Percentiles rank a stretch among this genome's conserved stretches.
phyloP scores from a whole-genome alignment of 2,113 vertebrate species.

The Colinus virginianus region DNA sequence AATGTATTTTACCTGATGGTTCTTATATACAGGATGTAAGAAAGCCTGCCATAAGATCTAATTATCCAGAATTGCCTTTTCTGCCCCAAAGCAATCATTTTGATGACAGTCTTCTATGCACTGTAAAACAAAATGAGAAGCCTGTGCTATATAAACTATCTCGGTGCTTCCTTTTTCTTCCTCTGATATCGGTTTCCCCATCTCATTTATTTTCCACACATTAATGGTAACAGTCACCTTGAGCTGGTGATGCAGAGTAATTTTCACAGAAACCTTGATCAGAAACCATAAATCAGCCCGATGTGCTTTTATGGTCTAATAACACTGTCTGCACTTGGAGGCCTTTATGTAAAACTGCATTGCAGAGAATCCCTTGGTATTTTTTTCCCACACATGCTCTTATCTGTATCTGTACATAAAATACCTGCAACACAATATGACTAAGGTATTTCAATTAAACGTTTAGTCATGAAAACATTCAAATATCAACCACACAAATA shows the following conservation, averaged over 20 bases:
- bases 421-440: neutral
- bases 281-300: slow-evolving; percentile 89
- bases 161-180: slow-evolving; percentile 76
- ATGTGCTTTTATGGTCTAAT: slow-evolving; percentile 89
- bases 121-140: slow-evolving; percentile 84
- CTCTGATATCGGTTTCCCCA: slow-evolving; percentile 76
- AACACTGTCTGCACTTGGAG: slow-evolving; percentile 83
- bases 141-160: slow-evolving; percentile 79
- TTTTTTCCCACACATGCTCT: slow-evolving; percentile 12
- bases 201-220: slow-evolving; percentile 87
- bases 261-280: slow-evolving; percentile 89
- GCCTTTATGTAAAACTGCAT: slow-evolving; percentile 83
- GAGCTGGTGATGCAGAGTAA: slow-evolving; percentile 87
- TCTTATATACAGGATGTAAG: slow-evolving; percentile 69
- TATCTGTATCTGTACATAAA: slow-evolving; percentile 19
- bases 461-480: neutral
- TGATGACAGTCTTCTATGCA: slow-evolving; percentile 82
- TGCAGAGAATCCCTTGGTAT: slow-evolving; percentile 72
- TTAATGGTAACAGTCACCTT: slow-evolving; percentile 90
- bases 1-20: slow-evolving; percentile 58
- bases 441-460: slow-evolving; percentile 20
- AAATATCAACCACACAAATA: neutral
- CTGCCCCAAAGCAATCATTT: slow-evolving; percentile 84
- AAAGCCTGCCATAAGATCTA: slow-evolving; percentile 81
- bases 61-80: slow-evolving; percentile 85